Percentiles rank a stretch among this genome's conserved stretches.
phyloP scores from a whole-genome alignment of 2,888 invertebrate genomes.

The Apotomis betuletana region DNA sequence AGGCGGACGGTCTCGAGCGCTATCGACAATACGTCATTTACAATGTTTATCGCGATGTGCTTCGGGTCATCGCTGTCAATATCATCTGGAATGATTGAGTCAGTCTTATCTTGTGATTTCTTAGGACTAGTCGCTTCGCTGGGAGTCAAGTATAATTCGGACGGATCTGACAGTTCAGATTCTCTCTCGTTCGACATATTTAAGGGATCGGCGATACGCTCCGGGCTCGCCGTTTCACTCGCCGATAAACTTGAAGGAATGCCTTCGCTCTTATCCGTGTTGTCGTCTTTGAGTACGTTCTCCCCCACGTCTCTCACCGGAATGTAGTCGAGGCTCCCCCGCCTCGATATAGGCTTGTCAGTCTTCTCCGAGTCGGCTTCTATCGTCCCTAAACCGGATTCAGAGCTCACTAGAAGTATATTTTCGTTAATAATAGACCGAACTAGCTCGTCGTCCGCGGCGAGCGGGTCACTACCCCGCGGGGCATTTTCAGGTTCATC shows the following conservation, averaged over 20 bases:
- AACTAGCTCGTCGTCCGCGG: slow-evolving; percentile 61
- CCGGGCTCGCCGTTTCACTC: slow-evolving; percentile 78
- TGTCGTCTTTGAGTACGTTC: slow-evolving; percentile 69
- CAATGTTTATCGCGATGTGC: slow-evolving; percentile 74
- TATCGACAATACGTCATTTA: slow-evolving; percentile 77
- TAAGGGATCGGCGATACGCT: slow-evolving; percentile 69
- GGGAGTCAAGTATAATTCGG: slow-evolving; percentile 87
- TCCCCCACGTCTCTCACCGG: slow-evolving; percentile 80
- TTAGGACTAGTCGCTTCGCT: slow-evolving; percentile 84
- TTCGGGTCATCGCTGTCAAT: slow-evolving; percentile 68
- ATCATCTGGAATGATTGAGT: slow-evolving; percentile 60
- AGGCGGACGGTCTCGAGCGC: slow-evolving; percentile 75
- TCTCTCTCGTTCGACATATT: slow-evolving; percentile 79
- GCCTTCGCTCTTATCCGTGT: slow-evolving; percentile 78
- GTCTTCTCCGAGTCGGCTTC: slow-evolving; percentile 62
- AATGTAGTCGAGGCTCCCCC: slow-evolving; percentile 78
- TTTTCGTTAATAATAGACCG: slow-evolving; percentile 67
- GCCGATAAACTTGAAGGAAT: slow-evolving; percentile 77
- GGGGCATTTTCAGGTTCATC: slow-evolving; percentile 60
- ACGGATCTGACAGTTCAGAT: slow-evolving; percentile 86
- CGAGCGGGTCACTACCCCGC: slow-evolving; percentile 13
- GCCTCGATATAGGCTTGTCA: slow-evolving; percentile 70
- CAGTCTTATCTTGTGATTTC: slow-evolving; percentile 75
- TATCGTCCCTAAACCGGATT: slow-evolving; percentile 70
- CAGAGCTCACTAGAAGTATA: slow-evolving; percentile 68